A percentile compares a stretch with the other conserved stretches of the same genome.
These are phyloP conservation scores for Clivina fossor DNA, from an alignment of 2,888 invertebrate species.

Conservation along the genomic window DNA sequence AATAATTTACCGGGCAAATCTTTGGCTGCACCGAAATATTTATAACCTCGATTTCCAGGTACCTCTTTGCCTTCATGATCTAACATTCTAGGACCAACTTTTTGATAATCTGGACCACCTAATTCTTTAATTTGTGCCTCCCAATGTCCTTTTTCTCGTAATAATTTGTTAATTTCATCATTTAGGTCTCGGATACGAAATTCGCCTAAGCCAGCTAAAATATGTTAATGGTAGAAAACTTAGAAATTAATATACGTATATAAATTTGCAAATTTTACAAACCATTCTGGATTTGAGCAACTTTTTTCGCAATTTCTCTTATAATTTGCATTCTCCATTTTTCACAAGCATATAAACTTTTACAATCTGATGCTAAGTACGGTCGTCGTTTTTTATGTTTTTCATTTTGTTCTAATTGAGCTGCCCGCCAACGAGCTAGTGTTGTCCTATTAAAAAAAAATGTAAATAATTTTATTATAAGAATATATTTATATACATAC, in stretches of 20 bases:
- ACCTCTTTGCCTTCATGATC: constrained; percentile 95
- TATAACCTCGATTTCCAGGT: constrained; percentile 96
- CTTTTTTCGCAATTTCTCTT: constrained; percentile 96
- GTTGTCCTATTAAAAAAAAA: constrained; percentile 75
- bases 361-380: constrained; percentile 93
- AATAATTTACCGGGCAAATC: constrained; percentile 78
- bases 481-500: constrained; percentile 66
- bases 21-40: constrained; percentile 98
- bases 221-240: too few relatives aligned
- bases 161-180: constrained; percentile 97
- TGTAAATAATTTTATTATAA: constrained; percentile 24
- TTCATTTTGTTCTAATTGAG: constrained; percentile 89
- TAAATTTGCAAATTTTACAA: constrained; percentile 33
- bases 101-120: constrained; percentile 92
- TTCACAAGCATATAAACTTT: constrained; percentile 87
- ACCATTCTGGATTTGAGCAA: constrained; percentile 98
- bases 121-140: constrained; percentile 93
- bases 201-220: constrained; percentile 94
- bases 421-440: constrained; percentile 96
- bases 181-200: constrained; percentile 97
- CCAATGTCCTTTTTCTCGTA: constrained; percentile 97
- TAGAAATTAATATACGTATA: constrained; percentile 8
- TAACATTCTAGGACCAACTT: constrained; percentile 89
- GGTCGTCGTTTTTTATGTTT: constrained; percentile 84
- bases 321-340: constrained; percentile 97